phyloP scores from a whole-genome alignment of 2,888 invertebrate species.

The Drosophila quasianomalipes region DNA sequence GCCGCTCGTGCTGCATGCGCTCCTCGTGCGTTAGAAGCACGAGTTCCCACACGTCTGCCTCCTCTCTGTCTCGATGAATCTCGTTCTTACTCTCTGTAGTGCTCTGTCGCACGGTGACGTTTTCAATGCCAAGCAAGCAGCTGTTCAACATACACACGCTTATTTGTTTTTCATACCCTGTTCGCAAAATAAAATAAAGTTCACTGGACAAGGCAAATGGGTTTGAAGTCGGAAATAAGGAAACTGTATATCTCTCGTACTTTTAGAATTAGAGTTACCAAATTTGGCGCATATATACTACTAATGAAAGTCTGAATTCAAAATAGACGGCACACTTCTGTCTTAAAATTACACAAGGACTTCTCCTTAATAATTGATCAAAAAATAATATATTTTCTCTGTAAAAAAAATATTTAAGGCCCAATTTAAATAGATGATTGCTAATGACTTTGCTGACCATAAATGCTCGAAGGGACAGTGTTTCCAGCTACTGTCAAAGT shows the following conservation, averaged over 20 bases:
- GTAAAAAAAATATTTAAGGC: neutral
- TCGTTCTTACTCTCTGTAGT: constrained; percentile 20
- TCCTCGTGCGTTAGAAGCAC: constrained; percentile 37
- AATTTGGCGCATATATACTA: neutral
- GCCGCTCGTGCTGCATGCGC: constrained; percentile 22
- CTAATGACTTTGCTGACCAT: neutral
- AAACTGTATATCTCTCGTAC: neutral
- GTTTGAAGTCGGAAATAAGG: neutral
- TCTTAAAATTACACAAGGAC: neutral
- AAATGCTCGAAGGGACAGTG: neutral
- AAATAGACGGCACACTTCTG: neutral
- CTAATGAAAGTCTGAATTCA: neutral
- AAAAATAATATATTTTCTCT: neutral
- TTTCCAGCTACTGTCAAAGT: neutral
- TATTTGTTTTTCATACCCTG: constrained; percentile 31
- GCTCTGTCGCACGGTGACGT: constrained; percentile 42
- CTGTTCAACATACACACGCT: constrained; percentile 51
- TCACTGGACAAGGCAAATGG: neutral
- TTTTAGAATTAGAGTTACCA: neutral
- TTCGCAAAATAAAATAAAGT: neutral
- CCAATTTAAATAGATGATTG: neutral
- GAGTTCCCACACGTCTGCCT: constrained; percentile 45
- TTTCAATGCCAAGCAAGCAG: constrained; percentile 81
- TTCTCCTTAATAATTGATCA: neutral
- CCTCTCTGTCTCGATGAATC: constrained; percentile 3